phyloP scores from a whole-genome alignment of 1,140 invertebrate species.

The Tetramorium parvispinum region DNA sequence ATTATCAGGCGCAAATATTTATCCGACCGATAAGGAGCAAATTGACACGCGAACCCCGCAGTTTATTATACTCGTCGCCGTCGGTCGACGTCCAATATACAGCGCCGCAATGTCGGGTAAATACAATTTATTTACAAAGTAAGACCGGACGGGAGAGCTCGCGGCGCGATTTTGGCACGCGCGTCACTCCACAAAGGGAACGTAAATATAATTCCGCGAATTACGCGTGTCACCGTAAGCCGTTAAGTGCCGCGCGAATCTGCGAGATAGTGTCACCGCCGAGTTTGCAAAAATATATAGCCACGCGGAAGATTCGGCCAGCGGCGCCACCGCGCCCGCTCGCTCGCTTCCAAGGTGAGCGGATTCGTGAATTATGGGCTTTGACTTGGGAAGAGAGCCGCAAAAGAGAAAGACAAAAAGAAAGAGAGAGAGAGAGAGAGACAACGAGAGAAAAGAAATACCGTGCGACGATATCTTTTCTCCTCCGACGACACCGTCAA shows the following conservation, averaged over 20 bases:
- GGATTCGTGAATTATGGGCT: conserved; percentile 49
- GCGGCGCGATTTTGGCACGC: conserved; percentile 52
- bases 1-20: conserved; percentile 37
- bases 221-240: conserved; percentile 55
- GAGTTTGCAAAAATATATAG: conserved; percentile 62
- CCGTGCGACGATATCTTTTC: neutral
- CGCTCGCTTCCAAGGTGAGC: conserved; percentile 51
- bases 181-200: conserved; percentile 54
- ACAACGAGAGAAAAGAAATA: neutral
- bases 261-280: conserved; percentile 56
- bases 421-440: neutral
- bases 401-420: neutral
- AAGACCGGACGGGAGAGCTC: conserved; percentile 15
- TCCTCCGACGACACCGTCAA: neutral
- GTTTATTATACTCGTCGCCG: conserved; percentile 9
- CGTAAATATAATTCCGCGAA: conserved; percentile 62
- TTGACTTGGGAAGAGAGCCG: conserved; percentile 17
- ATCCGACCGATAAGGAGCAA: conserved; percentile 27
- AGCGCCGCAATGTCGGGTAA: neutral
- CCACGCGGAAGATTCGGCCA: conserved; percentile 49
- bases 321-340: conserved; percentile 41
- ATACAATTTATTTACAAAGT: conserved; percentile 58
- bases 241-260: conserved; percentile 55
- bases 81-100: conserved; percentile 21
- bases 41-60: conserved; percentile 30